Evolutionary conservation across 2,888 invertebrate genomes (phyloP).

Genomic region (Belgica antarctica): DNA sequence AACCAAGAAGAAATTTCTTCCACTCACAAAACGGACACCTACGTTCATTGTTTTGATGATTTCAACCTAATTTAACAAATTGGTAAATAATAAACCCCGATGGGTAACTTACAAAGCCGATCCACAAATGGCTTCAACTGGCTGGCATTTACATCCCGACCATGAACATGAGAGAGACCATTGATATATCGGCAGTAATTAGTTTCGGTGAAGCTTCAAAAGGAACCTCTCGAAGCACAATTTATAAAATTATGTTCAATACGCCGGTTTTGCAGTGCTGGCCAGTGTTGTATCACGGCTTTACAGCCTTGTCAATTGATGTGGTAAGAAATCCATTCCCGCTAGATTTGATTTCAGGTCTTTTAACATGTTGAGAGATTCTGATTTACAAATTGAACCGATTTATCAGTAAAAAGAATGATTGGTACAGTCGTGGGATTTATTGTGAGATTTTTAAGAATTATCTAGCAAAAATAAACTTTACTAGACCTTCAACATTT

Average conservation of each 20-base stretch:
- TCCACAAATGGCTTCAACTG: slow-evolving; percentile 31
- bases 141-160: neutral
- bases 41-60: slow-evolving; percentile 43
- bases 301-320: neutral
- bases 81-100: slow-evolving; percentile 44
- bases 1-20: slow-evolving; percentile 32
- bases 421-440: too few relatives aligned
- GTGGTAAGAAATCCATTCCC: neutral
- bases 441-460: too few relatives aligned
- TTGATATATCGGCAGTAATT: slow-evolving; percentile 43
- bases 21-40: slow-evolving; percentile 37
- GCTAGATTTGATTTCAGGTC: slow-evolving; percentile 11
- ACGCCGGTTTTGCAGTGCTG: slow-evolving; percentile 1
- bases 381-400: slow-evolving; percentile 23
- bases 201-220: slow-evolving; percentile 43
- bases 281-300: neutral
- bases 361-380: slow-evolving; percentile 4
- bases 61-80: slow-evolving; percentile 43
- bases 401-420: too few relatives aligned
- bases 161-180: slow-evolving; percentile 28
- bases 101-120: neutral
- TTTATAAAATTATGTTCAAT: slow-evolving; percentile 42
- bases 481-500: too few relatives aligned
- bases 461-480: too few relatives aligned
- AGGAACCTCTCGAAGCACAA: slow-evolving; percentile 39